Base-by-base conservation (phyloP, 1,140 invertebrate genomes). In the Sycophaga agraensis region DNA sequence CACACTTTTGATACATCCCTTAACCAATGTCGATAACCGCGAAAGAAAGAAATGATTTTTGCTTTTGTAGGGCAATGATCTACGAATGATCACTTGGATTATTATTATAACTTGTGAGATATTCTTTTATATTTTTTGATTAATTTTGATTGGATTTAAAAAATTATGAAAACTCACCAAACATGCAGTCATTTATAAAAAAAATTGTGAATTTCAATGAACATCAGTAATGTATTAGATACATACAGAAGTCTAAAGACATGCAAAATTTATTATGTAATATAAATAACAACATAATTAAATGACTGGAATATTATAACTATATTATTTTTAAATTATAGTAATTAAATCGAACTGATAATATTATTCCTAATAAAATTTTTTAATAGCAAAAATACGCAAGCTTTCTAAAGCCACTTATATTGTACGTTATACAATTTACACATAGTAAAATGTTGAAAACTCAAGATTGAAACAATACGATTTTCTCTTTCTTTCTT, bases 281-380 rank as follows among this genome's bases (percentile, higher is more conserved):
- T n/a, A n/a, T n/a, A n/a, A n/a, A n/a, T n/a, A n/a, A n/a, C n/a
- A n/a, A n/a, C n/a, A n/a, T n/a, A n/a, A n/a, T n/a, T n/a, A n/a
- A 26, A 48, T 40, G 55, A 55, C 42, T 48, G 51, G 37, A 62
- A 56, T 50, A 55, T 56, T 62, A 55, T 43, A 24, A 34, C 26
- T 49, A 56, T 56, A 50, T 62, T 62, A 56, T 62, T 55, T 55
- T 50, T 56, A 60, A 54, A 39, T 16, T 35, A 26, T 54, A 61
- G 12, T 2, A 61, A 42, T 61, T 14, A 62, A 55, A 55, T 17
- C 2, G 45, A 62, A 55, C 49, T 55, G 50, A 55, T 61, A 61
- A 37, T 39, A 55, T 21, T 55, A 61, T 61, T 62, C 51, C 49
- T 53, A n/a, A 39, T 24, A 53, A 1, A n/a, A 26, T 60, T 51